Base-by-base conservation (phyloP, 2,113 vertebrate genomes). In the Paralichthys olivaceus region DNA sequence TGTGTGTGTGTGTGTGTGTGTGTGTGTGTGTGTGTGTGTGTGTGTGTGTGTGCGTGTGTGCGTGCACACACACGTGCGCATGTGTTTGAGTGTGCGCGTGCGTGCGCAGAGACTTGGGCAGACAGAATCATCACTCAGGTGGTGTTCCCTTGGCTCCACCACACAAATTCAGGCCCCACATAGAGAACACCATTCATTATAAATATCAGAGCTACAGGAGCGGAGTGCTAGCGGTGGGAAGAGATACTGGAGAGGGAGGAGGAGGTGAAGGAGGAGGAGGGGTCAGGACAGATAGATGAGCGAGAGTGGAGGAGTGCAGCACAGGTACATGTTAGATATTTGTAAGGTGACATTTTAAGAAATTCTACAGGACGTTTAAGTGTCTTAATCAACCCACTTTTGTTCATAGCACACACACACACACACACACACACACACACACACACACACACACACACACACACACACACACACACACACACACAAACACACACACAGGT, bases 51-150 rank as follows among this genome's bases (percentile, higher is more conserved):
- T 79, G 73, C 63, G 77, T 49, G 53, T 43, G 56, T 61, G 78
- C 58, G 59, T 60, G 75, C n/a, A n/a, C n/a, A n/a, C n/a, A n/a
- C n/a, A n/a, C n/a, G n/a, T n/a, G n/a, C n/a, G n/a, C n/a, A n/a
- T n/a, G n/a, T n/a, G n/a, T n/a, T n/a, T n/a, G n/a, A n/a, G n/a
- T n/a, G 69, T 77, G 71, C 64, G 69, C 79, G 83, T 65, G 70
- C 76, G 76, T 67, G 77, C 40, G 17, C 14, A 67, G 79, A 78
- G 74, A 73, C 95, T 75, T 95, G 94, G 89, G 95, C 95, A 92
- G 96, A 98, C 95, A 96, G 96, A 95, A 96, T 96, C 93, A 96
- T 98, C 93, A 96, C 96, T 95, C 97, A 98, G 95, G 96, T 97
- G 92, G 95, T 95, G 92, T 95, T 96, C 92, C 95, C 95, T 90